Evolutionary conservation across 1,140 invertebrate species (phyloP).

Genomic region (Drosophila ohnishii): DNA sequence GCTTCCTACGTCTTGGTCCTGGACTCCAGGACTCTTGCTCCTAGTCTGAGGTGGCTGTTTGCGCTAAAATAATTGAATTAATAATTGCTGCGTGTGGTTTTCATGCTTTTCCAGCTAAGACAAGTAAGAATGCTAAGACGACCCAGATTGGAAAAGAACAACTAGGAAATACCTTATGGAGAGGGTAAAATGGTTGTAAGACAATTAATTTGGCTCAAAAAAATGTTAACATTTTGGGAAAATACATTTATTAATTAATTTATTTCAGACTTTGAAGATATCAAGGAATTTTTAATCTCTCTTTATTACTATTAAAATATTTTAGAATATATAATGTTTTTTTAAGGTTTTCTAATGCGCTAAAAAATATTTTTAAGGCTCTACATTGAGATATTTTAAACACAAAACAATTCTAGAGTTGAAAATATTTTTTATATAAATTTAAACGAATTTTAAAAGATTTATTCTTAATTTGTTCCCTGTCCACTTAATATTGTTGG

Average conservation of each 20-base stretch:
- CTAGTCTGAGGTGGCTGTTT: slow-evolving; percentile 76
- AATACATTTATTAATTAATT: background rate
- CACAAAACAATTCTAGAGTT: too few species aligned
- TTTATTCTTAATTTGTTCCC: background rate
- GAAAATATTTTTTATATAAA: too few species aligned
- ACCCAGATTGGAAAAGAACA: background rate
- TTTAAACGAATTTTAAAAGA: background rate
- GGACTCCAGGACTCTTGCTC: slow-evolving; percentile 24
- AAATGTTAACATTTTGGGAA: background rate
- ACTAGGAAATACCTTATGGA: slow-evolving; percentile 16
- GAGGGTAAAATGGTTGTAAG: background rate
- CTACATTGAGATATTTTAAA: too few species aligned
- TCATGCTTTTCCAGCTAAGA: slow-evolving; percentile 82
- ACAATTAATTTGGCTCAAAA: background rate
- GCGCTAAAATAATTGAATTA: slow-evolving; percentile 83
- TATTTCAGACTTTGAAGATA: background rate
- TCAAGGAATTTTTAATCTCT: background rate
- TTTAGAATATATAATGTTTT: too few species aligned
- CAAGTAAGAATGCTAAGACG: slow-evolving; percentile 50
- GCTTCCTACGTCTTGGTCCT: slow-evolving; percentile 55
- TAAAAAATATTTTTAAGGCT: too few species aligned
- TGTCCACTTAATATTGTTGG: background rate
- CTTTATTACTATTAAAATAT: too few species aligned
- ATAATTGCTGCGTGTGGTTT: slow-evolving; percentile 83
- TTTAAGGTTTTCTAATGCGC: too few species aligned